Percentiles rank a stretch among this genome's conserved stretches.
Conservation (phyloP, 1,140 invertebrate species). For the Melipona quadrifasciata region DNA sequence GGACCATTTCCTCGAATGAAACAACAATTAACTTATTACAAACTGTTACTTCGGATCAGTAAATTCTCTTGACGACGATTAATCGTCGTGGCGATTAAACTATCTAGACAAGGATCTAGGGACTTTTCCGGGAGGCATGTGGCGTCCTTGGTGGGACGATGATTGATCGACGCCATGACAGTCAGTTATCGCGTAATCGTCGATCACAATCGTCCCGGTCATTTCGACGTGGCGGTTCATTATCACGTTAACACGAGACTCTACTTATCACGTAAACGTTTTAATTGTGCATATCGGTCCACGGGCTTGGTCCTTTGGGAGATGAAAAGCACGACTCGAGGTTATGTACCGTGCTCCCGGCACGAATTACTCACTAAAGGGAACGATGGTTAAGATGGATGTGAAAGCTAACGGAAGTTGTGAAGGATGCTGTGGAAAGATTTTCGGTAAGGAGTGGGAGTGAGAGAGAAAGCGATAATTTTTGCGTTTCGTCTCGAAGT, state of each 20-base stretch:
- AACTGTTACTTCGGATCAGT: conserved; percentile 3
- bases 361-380: neutral
- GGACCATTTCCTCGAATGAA: neutral
- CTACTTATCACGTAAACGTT: conserved; percentile 27
- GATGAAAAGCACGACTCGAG: neutral
- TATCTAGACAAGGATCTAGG: neutral
- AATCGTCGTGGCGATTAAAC: neutral
- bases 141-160: neutral
- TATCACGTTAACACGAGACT: neutral
- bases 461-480: too few relatives aligned
- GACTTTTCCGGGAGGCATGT: neutral
- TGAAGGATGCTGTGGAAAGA: too few relatives aligned
- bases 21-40: neutral
- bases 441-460: too few relatives aligned
- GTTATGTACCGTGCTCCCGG: neutral
- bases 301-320: neutral
- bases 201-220: neutral
- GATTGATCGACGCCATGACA: conserved; percentile 8
- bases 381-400: too few relatives aligned
- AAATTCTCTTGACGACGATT: neutral
- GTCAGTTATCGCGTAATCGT: neutral
- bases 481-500: too few relatives aligned
- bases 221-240: neutral
- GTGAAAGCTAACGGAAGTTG: too few relatives aligned
- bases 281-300: conserved; percentile 49